These are phyloP conservation scores for Balanococcus diminutus DNA, from an alignment of 2,888 invertebrate species.

Conservation along the genomic window DNA sequence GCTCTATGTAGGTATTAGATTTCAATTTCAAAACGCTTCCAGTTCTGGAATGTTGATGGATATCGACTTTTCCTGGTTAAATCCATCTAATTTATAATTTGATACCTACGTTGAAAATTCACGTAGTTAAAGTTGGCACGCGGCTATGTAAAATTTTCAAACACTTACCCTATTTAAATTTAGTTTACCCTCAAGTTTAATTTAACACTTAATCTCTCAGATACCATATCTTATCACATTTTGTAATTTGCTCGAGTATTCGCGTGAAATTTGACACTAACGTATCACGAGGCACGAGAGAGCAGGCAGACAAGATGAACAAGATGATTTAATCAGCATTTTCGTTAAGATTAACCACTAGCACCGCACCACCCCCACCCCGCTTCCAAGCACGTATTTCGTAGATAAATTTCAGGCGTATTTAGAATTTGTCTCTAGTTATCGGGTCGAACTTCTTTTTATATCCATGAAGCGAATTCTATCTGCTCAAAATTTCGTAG, in stretches of 20 bases:
- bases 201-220: not conserved
- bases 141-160: not conserved
- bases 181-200: not conserved
- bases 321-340: not conserved
- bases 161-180: not conserved
- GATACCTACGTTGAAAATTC: not conserved
- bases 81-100: not conserved
- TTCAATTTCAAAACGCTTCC: not conserved
- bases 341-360: not conserved
- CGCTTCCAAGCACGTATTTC: not conserved
- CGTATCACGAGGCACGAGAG: not conserved
- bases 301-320: not conserved
- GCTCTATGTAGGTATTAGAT: no score
- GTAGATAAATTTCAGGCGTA: not conserved
- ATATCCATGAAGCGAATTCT: not conserved
- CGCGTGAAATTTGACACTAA: not conserved
- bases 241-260: not conserved
- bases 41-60: not conserved
- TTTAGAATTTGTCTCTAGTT: not conserved
- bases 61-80: not conserved
- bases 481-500: not conserved
- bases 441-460: not conserved
- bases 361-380: no score
- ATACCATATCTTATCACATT: not conserved
- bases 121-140: not conserved